A percentile compares a stretch with the other conserved stretches of the same genome.
Evolutionary conservation across 2,888 invertebrate genomes (phyloP).

Genomic region (Protonemura montana): DNA sequence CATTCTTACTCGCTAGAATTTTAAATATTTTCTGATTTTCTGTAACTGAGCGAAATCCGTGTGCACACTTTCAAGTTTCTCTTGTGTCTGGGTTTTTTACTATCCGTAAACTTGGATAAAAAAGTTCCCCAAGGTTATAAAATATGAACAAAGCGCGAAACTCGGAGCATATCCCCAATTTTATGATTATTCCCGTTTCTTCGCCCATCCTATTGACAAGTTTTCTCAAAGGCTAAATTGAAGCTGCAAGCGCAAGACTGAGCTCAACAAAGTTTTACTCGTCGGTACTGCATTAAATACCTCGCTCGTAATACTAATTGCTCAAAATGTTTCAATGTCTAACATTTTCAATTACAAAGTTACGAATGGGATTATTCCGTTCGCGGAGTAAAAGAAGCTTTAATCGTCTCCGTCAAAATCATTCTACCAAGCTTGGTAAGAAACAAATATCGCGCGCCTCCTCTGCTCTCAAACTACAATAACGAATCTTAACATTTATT

Average conservation of each 20-base stretch:
- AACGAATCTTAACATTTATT: too few species aligned
- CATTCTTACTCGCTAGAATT: not conserved
- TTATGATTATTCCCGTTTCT: not conserved
- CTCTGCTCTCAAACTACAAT: not conserved
- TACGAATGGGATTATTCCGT: not conserved
- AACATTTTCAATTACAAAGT: not conserved
- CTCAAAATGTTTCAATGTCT: not conserved
- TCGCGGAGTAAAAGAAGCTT: not conserved
- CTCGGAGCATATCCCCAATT: not conserved
- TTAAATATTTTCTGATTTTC: not conserved
- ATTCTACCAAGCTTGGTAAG: not conserved
- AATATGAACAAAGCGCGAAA: too few species aligned
- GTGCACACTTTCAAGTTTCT: too few species aligned
- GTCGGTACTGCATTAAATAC: not conserved
- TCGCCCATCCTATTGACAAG: not conserved
- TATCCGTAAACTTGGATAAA: not conserved
- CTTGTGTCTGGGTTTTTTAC: not conserved
- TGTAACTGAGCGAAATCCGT: not conserved
- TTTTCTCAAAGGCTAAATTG: not conserved
- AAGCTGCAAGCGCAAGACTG: not conserved
- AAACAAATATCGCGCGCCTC: not conserved
- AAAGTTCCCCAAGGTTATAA: not conserved
- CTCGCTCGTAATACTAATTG: not conserved
- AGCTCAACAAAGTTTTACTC: not conserved
- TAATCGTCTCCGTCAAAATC: not conserved